Base-by-base conservation (phyloP, 2,113 vertebrate genomes). In the Semicossyphus pulcher region DNA sequence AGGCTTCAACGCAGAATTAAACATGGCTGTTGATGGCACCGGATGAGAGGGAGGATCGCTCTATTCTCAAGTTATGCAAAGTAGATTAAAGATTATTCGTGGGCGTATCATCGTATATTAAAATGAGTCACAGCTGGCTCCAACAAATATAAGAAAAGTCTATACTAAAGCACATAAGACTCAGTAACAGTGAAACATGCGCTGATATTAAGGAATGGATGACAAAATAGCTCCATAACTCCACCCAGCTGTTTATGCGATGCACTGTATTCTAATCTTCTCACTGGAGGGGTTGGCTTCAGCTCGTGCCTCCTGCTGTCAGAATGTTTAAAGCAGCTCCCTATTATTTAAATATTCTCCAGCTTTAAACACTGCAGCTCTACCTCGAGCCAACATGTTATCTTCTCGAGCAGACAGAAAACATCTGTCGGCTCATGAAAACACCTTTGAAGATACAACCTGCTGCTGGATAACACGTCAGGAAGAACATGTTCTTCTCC, bases 1-100 rank as follows among this genome's bases (percentile, higher is more conserved):
- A 81, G 64, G 64, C 71, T 86, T 81, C 63, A 41, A n/a, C 32
- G 6, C 44, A 36, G 79, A 83, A 45, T 86, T 53, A 60, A 82
- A 87, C 52, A 58, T 49, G 63, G 61, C 15, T 61, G 58, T 52
- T 67, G 71, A 64, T 62, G 44, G 45, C 37, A 9, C 21, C 4
- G 14, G 21, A 25, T 62, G 63, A 60, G 52, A 32, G 18, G 60
- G 25, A 66, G 36, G 31, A 56, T 32, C 20, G 28, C 45, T 74
- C 62, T 12, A 6, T 20, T 45, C 31, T 39, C 4, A 8, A 37
- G 49, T 79, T 81, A 77, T 51, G 56, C 68, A 80, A 80, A 72
- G 52, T 32, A 69, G 37, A 66, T 54, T 62, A 68, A 69, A 74
- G 42, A 64, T 52, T 39, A 31, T 74, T 58, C 44, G 45, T 7